These are phyloP conservation scores for Acanthosepion pharaonis DNA, from an alignment of 2,888 invertebrate genomes.

Conservation along the genomic window DNA sequence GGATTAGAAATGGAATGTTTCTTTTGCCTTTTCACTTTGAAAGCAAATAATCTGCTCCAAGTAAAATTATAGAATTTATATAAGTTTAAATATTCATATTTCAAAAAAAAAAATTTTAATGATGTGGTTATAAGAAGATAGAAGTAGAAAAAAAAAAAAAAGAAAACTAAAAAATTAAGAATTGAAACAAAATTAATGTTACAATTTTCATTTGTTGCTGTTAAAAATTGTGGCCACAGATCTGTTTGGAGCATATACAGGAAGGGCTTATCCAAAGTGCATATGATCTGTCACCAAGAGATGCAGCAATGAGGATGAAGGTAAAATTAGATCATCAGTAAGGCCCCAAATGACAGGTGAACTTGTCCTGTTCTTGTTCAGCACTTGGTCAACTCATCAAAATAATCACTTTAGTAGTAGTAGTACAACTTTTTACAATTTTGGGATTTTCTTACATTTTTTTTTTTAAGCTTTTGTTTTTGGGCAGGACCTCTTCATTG, in stretches of 20 bases:
- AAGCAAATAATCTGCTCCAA: neutral
- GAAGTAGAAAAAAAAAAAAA: neutral
- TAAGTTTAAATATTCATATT: neutral
- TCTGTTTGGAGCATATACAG: neutral
- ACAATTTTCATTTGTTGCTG: neutral
- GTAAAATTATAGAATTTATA: neutral
- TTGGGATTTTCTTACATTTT: neutral
- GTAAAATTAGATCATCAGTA: neutral
- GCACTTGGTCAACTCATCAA: constrained; percentile 33
- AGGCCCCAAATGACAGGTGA: constrained; percentile 33
- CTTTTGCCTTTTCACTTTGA: neutral
- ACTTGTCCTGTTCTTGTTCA: neutral
- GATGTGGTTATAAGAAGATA: neutral
- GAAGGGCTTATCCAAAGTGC: neutral
- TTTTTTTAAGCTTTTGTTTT: neutral
- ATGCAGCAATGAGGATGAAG: constrained; percentile 17
- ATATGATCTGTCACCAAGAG: neutral
- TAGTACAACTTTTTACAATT: neutral
- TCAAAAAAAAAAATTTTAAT: too few species aligned
- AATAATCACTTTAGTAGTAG: neutral
- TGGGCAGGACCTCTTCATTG: neutral
- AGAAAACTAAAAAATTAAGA: neutral
- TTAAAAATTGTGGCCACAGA: constrained; percentile 6
- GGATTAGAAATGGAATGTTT: neutral
- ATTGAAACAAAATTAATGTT: neutral